Evolutionary conservation across 2,797 vertebrate genomes (phyloP).

Genomic region (Meriones psammophilus): DNA sequence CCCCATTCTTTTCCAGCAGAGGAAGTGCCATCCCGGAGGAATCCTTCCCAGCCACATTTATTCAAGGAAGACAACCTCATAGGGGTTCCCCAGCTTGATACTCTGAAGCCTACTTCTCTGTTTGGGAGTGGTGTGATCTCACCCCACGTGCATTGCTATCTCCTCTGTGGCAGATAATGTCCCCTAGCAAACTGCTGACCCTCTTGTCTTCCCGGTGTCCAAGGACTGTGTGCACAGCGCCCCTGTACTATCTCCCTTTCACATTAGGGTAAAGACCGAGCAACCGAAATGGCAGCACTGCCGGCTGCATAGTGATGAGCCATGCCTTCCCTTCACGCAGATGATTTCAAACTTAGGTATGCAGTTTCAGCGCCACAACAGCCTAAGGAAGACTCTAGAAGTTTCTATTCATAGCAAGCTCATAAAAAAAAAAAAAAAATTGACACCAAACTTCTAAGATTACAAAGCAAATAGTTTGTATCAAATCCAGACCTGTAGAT

Average conservation of each 20-base stretch:
- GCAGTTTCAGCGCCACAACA: neutral
- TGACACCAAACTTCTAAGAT: neutral
- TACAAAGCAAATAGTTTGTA: slow-evolving; percentile 12
- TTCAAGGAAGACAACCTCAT: neutral
- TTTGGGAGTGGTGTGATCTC: no score
- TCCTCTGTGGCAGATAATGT: neutral
- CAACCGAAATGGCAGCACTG: neutral
- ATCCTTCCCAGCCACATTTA: neutral
- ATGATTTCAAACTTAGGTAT: neutral
- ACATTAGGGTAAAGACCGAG: neutral
- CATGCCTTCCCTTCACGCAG: neutral
- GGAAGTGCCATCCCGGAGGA: neutral
- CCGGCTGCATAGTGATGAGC: neutral
- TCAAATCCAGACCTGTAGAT: slow-evolving; percentile 17
- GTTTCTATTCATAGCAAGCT: neutral
- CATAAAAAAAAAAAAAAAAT: slow-evolving; percentile 54
- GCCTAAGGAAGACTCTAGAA: neutral
- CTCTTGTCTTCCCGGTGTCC: neutral
- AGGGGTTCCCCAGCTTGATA: neutral
- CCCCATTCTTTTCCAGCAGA: neutral
- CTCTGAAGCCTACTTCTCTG: neutral
- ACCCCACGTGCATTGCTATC: neutral
- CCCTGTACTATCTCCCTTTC: neutral
- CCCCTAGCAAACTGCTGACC: neutral
- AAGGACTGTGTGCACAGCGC: neutral